phyloP scores from a whole-genome alignment of 2,113 vertebrate genomes.

The Xiphophorus couchianus region DNA sequence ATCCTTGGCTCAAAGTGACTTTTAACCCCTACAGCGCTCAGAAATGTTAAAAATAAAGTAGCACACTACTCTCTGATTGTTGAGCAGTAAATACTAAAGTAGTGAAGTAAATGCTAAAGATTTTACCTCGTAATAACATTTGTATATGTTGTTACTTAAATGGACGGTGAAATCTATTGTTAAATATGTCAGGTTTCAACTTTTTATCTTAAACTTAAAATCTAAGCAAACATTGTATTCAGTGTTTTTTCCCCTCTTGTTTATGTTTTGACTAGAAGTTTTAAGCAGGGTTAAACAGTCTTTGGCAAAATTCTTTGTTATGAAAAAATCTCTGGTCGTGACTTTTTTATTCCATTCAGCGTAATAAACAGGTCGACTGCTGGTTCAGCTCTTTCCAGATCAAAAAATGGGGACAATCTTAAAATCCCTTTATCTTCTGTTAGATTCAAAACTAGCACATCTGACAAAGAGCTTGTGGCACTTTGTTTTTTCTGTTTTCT shows the following conservation, averaged over 20 bases:
- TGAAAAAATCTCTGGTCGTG: neutral
- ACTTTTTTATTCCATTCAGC: neutral
- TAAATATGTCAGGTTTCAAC: no score
- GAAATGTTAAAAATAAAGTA: neutral
- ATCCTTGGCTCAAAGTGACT: slow-evolving; percentile 7
- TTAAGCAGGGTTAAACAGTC: neutral
- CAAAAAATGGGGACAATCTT: neutral
- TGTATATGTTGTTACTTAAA: no score
- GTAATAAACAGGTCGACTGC: no score
- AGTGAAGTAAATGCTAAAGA: no score
- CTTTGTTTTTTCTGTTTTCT: neutral
- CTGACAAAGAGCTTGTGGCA: neutral
- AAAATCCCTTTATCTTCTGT: neutral
- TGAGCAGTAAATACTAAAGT: no score
- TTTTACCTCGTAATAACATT: no score
- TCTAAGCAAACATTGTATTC: no score
- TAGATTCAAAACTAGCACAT: neutral
- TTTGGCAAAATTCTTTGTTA: neutral
- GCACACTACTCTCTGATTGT: neutral
- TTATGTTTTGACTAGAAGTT: neutral
- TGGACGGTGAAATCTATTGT: no score
- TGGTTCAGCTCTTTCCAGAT: no score
- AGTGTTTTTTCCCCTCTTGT: no score
- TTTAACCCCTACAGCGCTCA: neutral
- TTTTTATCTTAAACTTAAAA: no score